Evolutionary conservation across 2,888 invertebrate genomes (phyloP).

Genomic region (Agrotis exclamationis): DNA sequence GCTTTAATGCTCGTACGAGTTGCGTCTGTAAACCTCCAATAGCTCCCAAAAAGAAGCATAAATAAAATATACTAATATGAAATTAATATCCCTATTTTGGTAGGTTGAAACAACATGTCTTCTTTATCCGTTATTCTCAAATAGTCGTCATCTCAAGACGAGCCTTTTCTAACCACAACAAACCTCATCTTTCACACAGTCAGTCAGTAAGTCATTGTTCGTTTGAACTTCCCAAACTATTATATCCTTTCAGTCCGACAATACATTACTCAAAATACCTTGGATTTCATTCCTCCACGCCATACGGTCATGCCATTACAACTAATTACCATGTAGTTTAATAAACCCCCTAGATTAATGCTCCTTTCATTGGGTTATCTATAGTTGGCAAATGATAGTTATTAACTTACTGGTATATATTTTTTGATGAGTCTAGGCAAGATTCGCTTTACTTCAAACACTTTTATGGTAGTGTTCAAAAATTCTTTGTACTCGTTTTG

Average conservation of each 20-base stretch:
- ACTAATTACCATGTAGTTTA: not conserved
- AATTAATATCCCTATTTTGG: no score
- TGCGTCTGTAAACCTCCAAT: no score
- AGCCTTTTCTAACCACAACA: not conserved
- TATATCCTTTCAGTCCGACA: not conserved
- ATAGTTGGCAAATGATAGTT: not conserved
- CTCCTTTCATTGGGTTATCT: not conserved
- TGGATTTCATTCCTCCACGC: not conserved
- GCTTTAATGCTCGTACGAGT: no score
- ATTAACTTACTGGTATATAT: constrained; percentile 73
- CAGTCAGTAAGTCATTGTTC: not conserved
- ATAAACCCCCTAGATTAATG: not conserved
- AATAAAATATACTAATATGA: no score
- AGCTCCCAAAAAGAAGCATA: no score
- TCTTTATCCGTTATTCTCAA: no score
- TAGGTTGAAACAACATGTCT: no score
- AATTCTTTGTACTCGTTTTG: constrained; percentile 31
- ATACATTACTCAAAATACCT: no score
- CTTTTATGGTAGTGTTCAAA: constrained; percentile 33
- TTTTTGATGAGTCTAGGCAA: constrained; percentile 72
- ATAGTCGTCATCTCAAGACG: not conserved
- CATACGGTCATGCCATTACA: not conserved
- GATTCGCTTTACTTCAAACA: constrained; percentile 45
- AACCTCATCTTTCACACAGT: not conserved
- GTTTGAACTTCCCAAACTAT: not conserved